phyloP scores from a whole-genome alignment of 2,888 invertebrate species.

The Coleophora flavipennella region DNA sequence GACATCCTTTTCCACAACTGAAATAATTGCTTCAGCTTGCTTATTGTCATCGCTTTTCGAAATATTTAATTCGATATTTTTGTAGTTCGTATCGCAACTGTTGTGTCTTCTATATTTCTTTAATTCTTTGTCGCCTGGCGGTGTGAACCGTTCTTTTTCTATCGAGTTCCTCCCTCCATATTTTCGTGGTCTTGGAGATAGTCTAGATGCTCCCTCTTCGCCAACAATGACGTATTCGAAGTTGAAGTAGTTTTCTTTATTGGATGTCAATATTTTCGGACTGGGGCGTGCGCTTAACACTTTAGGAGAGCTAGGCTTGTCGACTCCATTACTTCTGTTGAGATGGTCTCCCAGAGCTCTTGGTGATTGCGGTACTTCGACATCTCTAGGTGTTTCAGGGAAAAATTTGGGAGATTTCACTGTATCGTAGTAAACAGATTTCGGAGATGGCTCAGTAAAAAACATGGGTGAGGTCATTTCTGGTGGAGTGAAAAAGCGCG shows the following conservation, averaged over 20 bases:
- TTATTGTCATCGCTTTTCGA: slow-evolving; percentile 44
- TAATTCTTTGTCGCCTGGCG: slow-evolving; percentile 54
- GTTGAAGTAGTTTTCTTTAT: slow-evolving; percentile 63
- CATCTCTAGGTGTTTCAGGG: slow-evolving; percentile 51
- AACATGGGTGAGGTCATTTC: slow-evolving; percentile 59
- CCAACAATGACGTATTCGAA: slow-evolving; percentile 41
- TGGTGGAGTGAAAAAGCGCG: slow-evolving; percentile 60
- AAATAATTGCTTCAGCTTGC: slow-evolving; percentile 19
- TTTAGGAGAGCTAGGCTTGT: slow-evolving; percentile 53
- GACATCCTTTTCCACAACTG: slow-evolving; percentile 36
- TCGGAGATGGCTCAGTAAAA: slow-evolving; percentile 57
- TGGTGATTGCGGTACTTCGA: slow-evolving; percentile 54
- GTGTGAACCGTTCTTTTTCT: slow-evolving; percentile 54
- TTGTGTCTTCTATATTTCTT: slow-evolving; percentile 56
- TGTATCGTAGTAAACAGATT: slow-evolving; percentile 59
- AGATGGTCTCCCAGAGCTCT: slow-evolving; percentile 45
- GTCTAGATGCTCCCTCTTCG: slow-evolving; percentile 32
- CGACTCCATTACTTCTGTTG: slow-evolving; percentile 48
- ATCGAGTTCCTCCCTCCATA: slow-evolving; percentile 60
- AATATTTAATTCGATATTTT: slow-evolving; percentile 47
- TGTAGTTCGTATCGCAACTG: slow-evolving; percentile 61
- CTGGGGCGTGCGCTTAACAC: slow-evolving; percentile 47
- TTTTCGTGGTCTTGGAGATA: slow-evolving; percentile 44
- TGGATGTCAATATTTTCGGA: slow-evolving; percentile 54
- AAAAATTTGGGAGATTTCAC: slow-evolving; percentile 62